Conservation (phyloP, 2,888 invertebrate species). For the Troglohyphantes excavatus region DNA sequence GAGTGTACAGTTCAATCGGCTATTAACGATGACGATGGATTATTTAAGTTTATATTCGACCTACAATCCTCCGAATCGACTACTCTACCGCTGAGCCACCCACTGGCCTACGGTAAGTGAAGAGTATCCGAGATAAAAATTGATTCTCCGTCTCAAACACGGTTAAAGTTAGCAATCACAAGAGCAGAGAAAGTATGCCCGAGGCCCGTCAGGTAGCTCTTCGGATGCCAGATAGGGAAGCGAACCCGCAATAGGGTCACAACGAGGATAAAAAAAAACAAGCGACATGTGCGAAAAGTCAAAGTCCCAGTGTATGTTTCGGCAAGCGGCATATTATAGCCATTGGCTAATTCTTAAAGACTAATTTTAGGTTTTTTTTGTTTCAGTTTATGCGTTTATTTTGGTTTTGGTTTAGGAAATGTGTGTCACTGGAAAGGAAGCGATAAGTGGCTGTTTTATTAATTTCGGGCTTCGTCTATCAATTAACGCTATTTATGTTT, state of each 20-base stretch:
- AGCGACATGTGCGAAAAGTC: too few species aligned
- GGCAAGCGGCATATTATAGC: constrained; percentile 22
- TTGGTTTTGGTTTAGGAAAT: not conserved
- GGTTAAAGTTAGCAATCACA: not conserved
- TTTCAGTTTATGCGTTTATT: not conserved
- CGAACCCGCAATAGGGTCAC: constrained; percentile 32
- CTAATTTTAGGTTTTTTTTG: constrained; percentile 26
- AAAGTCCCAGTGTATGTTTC: constrained; percentile 11
- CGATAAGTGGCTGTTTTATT: constrained; percentile 8
- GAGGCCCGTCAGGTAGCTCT: not conserved
- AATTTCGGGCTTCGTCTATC: not conserved
- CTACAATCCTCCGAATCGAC: too few species aligned
- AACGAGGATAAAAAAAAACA: constrained; percentile 15
- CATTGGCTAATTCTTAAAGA: constrained; percentile 46
- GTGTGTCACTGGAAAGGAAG: constrained; percentile 62
- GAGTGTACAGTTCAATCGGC: too few species aligned
- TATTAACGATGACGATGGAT: too few species aligned
- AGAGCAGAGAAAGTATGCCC: constrained; percentile 14
- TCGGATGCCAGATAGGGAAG: not conserved
- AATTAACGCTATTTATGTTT: too few species aligned
- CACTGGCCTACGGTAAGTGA: too few species aligned
- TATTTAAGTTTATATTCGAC: too few species aligned
- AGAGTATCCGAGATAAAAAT: too few species aligned
- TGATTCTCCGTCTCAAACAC: not conserved
- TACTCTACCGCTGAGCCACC: too few species aligned